These are phyloP conservation scores for Choloepus didactylus DNA, from an alignment of 2,797 vertebrate species.

Conservation along the genomic window DNA sequence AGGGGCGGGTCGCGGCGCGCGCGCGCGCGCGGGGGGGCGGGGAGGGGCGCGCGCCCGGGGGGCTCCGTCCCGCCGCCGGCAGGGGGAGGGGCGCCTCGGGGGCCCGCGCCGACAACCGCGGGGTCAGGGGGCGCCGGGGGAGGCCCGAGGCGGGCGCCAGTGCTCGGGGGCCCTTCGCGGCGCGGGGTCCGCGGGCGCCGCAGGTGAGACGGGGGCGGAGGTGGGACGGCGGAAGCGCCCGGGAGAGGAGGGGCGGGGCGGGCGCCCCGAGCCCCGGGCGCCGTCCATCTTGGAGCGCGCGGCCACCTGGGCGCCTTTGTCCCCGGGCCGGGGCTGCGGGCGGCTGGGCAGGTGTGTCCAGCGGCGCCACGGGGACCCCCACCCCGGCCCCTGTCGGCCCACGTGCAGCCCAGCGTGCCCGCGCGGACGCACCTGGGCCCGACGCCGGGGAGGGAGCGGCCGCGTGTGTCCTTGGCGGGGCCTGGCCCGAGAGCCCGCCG, in stretches of 20 bases:
- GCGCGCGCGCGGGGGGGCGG: too few species aligned
- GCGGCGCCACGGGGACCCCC: neutral
- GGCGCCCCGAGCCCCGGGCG: neutral
- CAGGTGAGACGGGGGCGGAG: conserved; percentile 62
- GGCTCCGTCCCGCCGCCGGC: too few species aligned
- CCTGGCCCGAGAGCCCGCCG: neutral
- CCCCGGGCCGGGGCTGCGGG: neutral
- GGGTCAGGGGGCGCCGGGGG: neutral
- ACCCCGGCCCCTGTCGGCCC: neutral
- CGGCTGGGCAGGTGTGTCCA: conserved; percentile 40
- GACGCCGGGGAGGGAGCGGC: too few species aligned
- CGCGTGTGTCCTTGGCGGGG: too few species aligned
- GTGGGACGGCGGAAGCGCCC: neutral
- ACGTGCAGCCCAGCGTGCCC: neutral
- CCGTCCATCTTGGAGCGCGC: conserved; percentile 8
- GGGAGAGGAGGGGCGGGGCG: neutral
- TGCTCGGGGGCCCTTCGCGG: accelerated
- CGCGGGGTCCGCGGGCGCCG: neutral
- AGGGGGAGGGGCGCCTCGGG: neutral
- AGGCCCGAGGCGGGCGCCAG: neutral
- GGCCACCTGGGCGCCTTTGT: neutral
- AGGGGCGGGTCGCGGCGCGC: neutral
- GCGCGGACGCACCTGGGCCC: neutral
- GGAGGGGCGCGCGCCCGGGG: too few species aligned
- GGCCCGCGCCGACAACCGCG: too few species aligned